Conservation (phyloP, 1,140 invertebrate species). For the Aphaenogaster rudis region DNA sequence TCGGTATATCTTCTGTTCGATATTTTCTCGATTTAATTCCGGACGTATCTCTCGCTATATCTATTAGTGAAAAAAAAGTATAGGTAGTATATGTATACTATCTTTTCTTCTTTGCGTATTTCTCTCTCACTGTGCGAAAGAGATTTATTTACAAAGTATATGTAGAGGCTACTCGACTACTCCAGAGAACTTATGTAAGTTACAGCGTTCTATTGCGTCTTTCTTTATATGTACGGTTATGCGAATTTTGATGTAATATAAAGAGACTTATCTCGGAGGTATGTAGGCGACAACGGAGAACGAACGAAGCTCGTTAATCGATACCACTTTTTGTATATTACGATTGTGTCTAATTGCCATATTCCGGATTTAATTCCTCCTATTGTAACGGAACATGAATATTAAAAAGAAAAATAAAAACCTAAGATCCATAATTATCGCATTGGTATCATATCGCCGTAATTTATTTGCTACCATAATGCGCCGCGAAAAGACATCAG, state of each 20-base stretch:
- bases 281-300: constrained; percentile 58
- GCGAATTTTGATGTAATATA: constrained; percentile 69
- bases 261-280: constrained; percentile 64
- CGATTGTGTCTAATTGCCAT: constrained; percentile 79
- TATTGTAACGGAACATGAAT: constrained; percentile 81
- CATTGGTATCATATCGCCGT: not conserved
- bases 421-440: constrained; percentile 65
- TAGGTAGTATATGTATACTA: constrained; percentile 25
- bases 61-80: constrained; percentile 1
- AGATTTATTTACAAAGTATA: constrained; percentile 67
- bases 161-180: constrained; percentile 72
- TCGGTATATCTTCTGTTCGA: constrained; percentile 31
- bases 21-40: constrained; percentile 25
- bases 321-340: constrained; percentile 74
- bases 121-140: constrained; percentile 65
- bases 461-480: not conserved
- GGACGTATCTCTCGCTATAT: constrained; percentile 18
- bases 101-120: constrained; percentile 50
- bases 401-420: constrained; percentile 81
- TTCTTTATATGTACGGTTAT: constrained; percentile 63
- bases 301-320: constrained; percentile 70
- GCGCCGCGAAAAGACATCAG: not conserved
- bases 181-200: constrained; percentile 67
- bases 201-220: constrained; percentile 68
- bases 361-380: constrained; percentile 81